Evolutionary conservation across 2,113 vertebrate genomes (phyloP).

Genomic region (Mastomys natalensis): DNA sequence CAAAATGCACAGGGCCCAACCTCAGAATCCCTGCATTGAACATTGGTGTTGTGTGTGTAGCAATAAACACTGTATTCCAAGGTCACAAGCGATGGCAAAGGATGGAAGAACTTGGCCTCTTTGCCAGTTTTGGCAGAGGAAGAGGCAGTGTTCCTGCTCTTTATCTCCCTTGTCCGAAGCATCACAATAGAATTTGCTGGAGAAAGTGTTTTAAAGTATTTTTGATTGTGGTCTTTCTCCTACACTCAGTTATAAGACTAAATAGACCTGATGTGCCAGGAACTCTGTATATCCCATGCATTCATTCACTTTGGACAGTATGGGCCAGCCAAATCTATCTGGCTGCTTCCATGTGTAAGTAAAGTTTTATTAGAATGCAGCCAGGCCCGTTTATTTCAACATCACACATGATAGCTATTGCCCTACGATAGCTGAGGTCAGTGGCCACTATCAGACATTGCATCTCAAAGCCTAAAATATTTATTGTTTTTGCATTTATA

Average conservation of each 20-base stretch:
- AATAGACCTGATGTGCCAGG: neutral
- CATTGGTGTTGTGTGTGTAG: neutral
- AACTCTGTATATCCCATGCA: neutral
- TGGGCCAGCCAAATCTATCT: neutral
- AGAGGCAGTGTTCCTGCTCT: neutral
- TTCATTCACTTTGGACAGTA: slow-evolving; percentile 26
- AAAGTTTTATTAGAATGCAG: neutral
- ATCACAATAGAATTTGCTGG: neutral
- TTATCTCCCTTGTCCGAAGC: neutral
- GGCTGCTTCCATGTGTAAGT: neutral
- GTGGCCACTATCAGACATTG: neutral
- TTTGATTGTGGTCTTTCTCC: slow-evolving; percentile 40
- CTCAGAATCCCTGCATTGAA: neutral
- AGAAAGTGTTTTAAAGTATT: slow-evolving; percentile 27
- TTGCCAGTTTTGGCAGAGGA: neutral
- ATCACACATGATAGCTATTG: neutral
- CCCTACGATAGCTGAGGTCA: neutral
- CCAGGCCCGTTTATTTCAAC: neutral
- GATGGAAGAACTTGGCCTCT: neutral
- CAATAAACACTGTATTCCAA: neutral
- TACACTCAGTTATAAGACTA: neutral
- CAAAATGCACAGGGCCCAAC: neutral
- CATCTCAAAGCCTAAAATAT: neutral
- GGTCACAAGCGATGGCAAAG: neutral
- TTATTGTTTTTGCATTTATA: neutral